Evolutionary conservation across 2,113 vertebrate species (phyloP).

Genomic region (Equus quagga): DNA sequence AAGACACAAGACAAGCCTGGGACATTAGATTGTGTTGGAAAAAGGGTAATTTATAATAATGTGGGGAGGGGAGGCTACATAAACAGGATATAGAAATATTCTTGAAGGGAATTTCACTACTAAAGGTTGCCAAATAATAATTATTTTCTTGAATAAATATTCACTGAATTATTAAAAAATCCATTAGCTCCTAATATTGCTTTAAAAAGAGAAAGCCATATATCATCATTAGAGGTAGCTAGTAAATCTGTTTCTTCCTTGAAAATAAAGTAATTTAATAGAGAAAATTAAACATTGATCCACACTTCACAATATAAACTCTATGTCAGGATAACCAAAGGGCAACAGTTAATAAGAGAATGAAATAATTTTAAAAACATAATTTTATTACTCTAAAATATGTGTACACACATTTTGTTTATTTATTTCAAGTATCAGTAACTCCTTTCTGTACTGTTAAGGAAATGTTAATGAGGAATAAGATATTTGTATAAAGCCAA

Average conservation of each 20-base stretch:
- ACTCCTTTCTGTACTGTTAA: not conserved
- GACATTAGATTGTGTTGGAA: not conserved
- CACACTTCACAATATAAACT: not conserved
- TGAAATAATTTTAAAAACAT: not conserved
- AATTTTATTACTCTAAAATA: not conserved
- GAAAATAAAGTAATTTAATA: conserved; percentile 24
- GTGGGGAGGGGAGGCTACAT: no score
- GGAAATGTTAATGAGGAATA: not conserved
- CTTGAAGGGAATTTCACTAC: not conserved
- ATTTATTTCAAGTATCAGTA: not conserved
- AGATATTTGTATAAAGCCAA: not conserved
- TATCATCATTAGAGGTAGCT: not conserved
- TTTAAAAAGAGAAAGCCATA: not conserved
- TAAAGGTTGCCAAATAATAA: not conserved
- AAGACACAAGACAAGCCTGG: not conserved
- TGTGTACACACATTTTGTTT: not conserved
- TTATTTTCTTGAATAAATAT: conserved; percentile 9
- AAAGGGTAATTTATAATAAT: not conserved
- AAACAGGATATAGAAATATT: not conserved
- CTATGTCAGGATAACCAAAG: not conserved
- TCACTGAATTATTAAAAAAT: conserved; percentile 19
- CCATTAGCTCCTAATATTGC: not conserved
- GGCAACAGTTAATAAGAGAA: not conserved
- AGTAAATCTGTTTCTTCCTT: not conserved
- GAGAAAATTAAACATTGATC: conserved; percentile 38